Percentiles rank a stretch among this genome's conserved stretches.
Conservation (phyloP, 1,140 invertebrate genomes). For the Eciton burchellii region DNA sequence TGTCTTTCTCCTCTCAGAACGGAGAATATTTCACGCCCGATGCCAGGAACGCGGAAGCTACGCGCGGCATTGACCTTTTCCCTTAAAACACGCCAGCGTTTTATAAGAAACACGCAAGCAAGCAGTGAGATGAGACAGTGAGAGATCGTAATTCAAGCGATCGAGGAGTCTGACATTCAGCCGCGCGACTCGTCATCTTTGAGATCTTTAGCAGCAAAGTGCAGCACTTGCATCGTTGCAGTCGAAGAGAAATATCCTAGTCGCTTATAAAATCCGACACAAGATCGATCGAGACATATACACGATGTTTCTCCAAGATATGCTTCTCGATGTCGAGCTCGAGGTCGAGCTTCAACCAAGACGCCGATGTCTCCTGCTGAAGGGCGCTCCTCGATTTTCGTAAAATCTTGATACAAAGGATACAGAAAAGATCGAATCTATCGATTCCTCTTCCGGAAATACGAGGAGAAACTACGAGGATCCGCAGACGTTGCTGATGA, state of each 20-base stretch:
- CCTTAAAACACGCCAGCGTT: conserved; percentile 26
- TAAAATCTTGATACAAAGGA: background rate
- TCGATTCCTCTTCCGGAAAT: background rate
- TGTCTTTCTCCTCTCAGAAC: conserved; percentile 33
- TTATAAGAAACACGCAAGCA: no score
- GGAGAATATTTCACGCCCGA: conserved; percentile 47
- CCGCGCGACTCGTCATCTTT: conserved; percentile 8
- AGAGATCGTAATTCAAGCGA: no score
- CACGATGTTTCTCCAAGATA: background rate
- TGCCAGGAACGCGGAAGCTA: conserved; percentile 14
- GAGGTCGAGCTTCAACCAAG: background rate
- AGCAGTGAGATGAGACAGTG: no score
- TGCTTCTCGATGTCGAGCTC: background rate
- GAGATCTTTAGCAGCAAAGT: background rate
- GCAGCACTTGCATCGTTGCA: background rate
- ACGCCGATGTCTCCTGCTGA: background rate
- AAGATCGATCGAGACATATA: background rate
- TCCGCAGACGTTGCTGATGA: background rate
- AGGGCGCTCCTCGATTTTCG: background rate
- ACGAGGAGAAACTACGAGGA: no score
- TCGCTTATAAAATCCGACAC: background rate
- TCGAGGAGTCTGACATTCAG: conserved; percentile 23
- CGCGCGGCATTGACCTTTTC: conserved; percentile 50
- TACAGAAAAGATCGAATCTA: no score
- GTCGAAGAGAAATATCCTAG: background rate